These are phyloP conservation scores for Ornithoptera priamus DNA, from an alignment of 2,888 invertebrate species.

Conservation along the genomic window DNA sequence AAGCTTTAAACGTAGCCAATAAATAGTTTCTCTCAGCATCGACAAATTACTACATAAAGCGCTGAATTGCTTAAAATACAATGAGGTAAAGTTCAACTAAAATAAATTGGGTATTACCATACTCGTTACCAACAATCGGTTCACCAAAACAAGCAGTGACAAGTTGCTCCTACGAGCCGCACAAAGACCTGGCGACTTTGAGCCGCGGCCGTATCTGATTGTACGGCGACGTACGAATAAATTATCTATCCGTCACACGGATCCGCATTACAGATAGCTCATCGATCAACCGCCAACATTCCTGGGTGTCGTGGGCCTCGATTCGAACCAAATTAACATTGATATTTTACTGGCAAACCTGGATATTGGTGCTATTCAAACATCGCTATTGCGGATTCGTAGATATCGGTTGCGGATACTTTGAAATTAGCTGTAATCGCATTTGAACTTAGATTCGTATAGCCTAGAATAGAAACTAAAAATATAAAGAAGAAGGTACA, in stretches of 20 bases:
- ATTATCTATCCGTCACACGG: slow-evolving; percentile 32
- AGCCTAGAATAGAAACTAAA: no score
- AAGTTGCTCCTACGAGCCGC: slow-evolving; percentile 21
- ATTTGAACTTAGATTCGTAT: background rate
- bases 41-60: background rate
- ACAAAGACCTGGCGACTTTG: slow-evolving; percentile 26
- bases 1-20: no score
- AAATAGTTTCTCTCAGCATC: background rate
- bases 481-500: no score
- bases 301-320: slow-evolving; percentile 46
- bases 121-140: slow-evolving; percentile 11
- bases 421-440: background rate
- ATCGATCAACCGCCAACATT: slow-evolving; percentile 52
- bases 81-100: background rate
- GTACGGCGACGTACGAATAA: slow-evolving; percentile 28
- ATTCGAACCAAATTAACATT: slow-evolving; percentile 48
- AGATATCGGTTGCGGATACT: background rate
- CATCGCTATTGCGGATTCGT: background rate
- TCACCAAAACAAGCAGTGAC: slow-evolving; percentile 24
- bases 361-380: slow-evolving; percentile 3
- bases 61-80: background rate
- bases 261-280: slow-evolving; percentile 36
- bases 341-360: slow-evolving; percentile 40
- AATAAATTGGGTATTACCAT: slow-evolving; percentile 18
- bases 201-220: slow-evolving; percentile 27